phyloP scores from a whole-genome alignment of 2,113 vertebrate genomes.

The Callionymus lyra region DNA sequence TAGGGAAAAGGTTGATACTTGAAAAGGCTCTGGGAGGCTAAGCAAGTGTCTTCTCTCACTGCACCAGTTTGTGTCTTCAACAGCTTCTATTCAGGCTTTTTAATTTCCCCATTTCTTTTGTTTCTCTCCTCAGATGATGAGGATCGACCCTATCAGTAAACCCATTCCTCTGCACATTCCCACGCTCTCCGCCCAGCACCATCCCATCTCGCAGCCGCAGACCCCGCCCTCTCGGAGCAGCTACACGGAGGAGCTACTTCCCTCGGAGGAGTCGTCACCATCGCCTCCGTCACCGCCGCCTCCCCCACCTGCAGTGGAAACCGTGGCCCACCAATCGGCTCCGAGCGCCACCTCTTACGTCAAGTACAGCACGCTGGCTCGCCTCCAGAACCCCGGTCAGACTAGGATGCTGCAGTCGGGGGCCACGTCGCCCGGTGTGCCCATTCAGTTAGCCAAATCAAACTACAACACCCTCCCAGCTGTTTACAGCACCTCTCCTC shows the following conservation, averaged over 20 bases:
- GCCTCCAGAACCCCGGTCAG: conserved; percentile 70
- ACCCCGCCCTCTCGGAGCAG: conserved; percentile 48
- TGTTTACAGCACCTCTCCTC: conserved; percentile 52
- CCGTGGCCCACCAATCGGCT: conserved; percentile 47
- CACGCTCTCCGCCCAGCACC: conserved; percentile 67
- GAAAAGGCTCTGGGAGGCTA: background rate
- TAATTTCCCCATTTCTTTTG: background rate
- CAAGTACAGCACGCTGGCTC: conserved; percentile 83
- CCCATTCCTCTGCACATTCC: conserved; percentile 74
- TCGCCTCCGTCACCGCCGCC: conserved; percentile 66
- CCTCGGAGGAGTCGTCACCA: conserved; percentile 65
- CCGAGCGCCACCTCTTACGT: conserved; percentile 61
- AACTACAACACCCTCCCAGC: conserved; percentile 64
- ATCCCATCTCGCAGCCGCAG: conserved; percentile 33
- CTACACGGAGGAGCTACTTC: conserved; percentile 60
- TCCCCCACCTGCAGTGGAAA: conserved; percentile 32
- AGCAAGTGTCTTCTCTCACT: background rate
- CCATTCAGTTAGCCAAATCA: conserved; percentile 51
- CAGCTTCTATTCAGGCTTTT: no score
- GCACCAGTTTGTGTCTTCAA: background rate
- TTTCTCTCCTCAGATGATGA: conserved; percentile 66
- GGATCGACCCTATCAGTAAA: conserved; percentile 76
- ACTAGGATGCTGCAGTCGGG: conserved; percentile 14
- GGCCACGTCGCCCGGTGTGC: conserved; percentile 1
- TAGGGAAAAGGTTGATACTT: no score